Evolutionary conservation across 92 coral and sea anemone genomes (phyloP).

Genomic region (Parazoanthus darwini): DNA sequence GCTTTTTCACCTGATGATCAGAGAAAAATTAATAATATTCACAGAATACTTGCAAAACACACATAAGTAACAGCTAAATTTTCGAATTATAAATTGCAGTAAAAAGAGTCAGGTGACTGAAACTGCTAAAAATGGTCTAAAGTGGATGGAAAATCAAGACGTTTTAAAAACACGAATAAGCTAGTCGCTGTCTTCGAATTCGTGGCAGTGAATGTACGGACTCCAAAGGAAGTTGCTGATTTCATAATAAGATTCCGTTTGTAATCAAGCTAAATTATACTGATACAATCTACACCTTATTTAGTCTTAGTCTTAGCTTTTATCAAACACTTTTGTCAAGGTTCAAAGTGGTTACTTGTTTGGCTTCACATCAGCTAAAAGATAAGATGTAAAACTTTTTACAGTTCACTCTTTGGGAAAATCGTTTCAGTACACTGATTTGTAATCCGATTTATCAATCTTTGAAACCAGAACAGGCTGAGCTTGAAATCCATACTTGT

Average conservation of each 20-base stretch:
- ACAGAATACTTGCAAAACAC: too few relatives aligned
- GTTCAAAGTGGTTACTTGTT: too few relatives aligned
- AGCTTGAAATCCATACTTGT: too few relatives aligned
- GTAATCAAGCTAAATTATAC: not conserved
- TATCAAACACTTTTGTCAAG: not conserved
- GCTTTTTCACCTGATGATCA: conserved; percentile 76
- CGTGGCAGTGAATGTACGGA: not conserved
- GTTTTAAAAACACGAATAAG: not conserved
- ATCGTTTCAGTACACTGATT: too few relatives aligned
- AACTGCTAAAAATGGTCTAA: not conserved
- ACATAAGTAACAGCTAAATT: too few relatives aligned
- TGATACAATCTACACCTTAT: not conserved
- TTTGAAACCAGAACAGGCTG: too few relatives aligned
- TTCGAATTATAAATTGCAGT: not conserved
- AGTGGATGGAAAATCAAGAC: not conserved
- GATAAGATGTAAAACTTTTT: too few relatives aligned
- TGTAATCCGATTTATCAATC: too few relatives aligned
- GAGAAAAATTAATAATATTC: not conserved
- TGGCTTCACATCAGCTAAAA: too few relatives aligned
- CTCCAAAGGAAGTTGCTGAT: not conserved
- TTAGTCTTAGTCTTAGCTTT: not conserved
- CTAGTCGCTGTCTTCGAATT: not conserved
- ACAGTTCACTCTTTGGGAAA: too few relatives aligned
- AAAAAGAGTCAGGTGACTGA: too few relatives aligned
- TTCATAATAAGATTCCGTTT: not conserved